phyloP scores from a whole-genome alignment of 2,797 vertebrate species.

The Sebastes taczanowskii region DNA sequence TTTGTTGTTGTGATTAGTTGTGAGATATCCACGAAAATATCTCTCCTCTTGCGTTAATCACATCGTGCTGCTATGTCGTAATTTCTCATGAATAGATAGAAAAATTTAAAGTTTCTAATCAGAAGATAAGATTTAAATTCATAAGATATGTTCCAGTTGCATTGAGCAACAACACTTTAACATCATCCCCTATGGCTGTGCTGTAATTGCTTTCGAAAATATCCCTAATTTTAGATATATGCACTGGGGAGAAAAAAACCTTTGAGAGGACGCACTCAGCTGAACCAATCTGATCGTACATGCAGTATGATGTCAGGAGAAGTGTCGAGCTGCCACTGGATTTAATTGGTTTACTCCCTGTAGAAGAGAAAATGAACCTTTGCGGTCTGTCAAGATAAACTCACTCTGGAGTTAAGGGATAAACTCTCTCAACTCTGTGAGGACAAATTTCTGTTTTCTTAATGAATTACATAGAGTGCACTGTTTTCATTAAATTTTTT shows the following conservation, averaged over 20 bases:
- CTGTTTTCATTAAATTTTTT: not conserved
- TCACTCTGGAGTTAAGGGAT: not conserved
- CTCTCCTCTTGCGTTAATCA: not conserved
- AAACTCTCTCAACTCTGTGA: not conserved
- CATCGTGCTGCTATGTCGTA: not conserved
- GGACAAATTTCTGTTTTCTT: not conserved
- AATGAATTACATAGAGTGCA: not conserved
- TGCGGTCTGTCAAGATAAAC: not conserved
- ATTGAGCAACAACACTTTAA: not conserved
- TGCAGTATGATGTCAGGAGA: conserved; percentile 7
- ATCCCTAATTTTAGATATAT: conserved; percentile 1
- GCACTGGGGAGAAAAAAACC: not conserved
- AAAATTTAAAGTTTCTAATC: conserved; percentile 7
- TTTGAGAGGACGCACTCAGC: not conserved
- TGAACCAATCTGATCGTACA: conserved; percentile 4
- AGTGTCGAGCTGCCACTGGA: not conserved
- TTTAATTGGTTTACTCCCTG: conserved; percentile 31
- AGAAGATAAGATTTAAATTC: conserved; percentile 13
- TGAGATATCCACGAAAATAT: not conserved
- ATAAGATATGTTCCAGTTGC: not conserved
- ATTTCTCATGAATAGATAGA: conserved; percentile 4
- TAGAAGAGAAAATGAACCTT: conserved; percentile 6
- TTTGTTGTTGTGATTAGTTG: not conserved
- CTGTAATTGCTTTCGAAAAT: conserved; percentile 17
- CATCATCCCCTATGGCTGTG: not conserved